Conservation (phyloP, 2,888 invertebrate genomes). For the Platycnemis pennipes region DNA sequence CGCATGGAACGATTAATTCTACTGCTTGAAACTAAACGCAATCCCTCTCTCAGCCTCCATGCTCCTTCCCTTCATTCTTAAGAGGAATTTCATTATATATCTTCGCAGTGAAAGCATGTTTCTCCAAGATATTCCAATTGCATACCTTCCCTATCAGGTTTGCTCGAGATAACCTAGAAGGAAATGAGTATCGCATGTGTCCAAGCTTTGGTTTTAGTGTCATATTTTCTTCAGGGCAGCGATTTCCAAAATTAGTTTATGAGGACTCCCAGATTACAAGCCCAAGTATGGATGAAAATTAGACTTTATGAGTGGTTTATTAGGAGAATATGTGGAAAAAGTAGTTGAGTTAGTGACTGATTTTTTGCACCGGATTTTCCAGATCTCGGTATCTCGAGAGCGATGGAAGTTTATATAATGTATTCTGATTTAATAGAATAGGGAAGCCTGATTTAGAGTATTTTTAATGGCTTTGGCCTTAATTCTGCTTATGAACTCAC, state of each 20-base stretch:
- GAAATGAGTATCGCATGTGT: not conserved
- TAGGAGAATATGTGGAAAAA: no score
- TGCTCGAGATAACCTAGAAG: not conserved
- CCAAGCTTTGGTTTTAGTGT: not conserved
- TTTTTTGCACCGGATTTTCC: no score
- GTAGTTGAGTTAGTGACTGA: no score
- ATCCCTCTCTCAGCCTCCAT: not conserved
- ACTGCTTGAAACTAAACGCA: not conserved
- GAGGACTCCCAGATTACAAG: no score
- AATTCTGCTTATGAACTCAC: no score
- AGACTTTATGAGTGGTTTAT: no score
- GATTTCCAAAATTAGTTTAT: not conserved
- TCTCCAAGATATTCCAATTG: not conserved
- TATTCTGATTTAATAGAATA: no score
- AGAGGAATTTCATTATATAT: not conserved
- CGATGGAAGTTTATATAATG: no score
- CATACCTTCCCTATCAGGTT: not conserved
- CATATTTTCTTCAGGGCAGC: not conserved
- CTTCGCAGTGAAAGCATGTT: not conserved
- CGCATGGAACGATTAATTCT: not conserved
- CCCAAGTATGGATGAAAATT: no score
- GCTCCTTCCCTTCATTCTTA: not conserved
- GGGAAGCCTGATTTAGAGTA: no score
- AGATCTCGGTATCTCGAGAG: no score
- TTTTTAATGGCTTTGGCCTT: no score